These are phyloP conservation scores for Neosilurus hyrtlii DNA, from an alignment of 2,797 vertebrate genomes.

Conservation along the genomic window DNA sequence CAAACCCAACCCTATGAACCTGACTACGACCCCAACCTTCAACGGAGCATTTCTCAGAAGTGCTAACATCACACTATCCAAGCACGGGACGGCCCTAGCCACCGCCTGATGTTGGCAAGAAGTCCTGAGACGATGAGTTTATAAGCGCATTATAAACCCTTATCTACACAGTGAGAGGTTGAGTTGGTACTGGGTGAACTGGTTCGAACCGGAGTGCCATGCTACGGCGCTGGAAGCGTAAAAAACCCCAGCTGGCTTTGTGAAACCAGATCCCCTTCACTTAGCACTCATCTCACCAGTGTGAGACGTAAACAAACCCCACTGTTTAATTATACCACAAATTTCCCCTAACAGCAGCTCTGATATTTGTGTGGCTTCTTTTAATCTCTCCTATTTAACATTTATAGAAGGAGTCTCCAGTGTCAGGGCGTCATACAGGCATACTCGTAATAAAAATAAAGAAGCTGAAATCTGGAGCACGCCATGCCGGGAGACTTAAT, in stretches of 20 bases:
- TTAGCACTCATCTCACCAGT: slow-evolving; percentile 49
- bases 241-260: slow-evolving; percentile 57
- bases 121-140: slow-evolving; percentile 4
- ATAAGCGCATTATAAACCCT: slow-evolving; percentile 17
- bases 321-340: not conserved
- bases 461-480: too few species aligned
- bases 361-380: too few species aligned
- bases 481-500: not conserved
- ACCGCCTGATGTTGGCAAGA: not conserved
- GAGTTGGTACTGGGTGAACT: slow-evolving; percentile 55
- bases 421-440: not conserved
- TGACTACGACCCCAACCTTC: slow-evolving; percentile 4
- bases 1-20: slow-evolving; percentile 37
- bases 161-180: not conserved
- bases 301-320: not conserved
- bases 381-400: not conserved
- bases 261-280: slow-evolving; percentile 48
- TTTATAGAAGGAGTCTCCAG: not conserved
- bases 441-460: too few species aligned
- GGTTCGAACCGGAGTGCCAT: slow-evolving; percentile 67
- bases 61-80: not conserved
- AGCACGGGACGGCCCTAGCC: not conserved
- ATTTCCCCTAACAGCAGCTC: too few species aligned
- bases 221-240: slow-evolving; percentile 50
- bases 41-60: not conserved